Percentiles rank a stretch among this genome's conserved stretches.
These are phyloP conservation scores for Rallus crepitans DNA, from an alignment of 2,797 vertebrate species.

Conservation along the genomic window DNA sequence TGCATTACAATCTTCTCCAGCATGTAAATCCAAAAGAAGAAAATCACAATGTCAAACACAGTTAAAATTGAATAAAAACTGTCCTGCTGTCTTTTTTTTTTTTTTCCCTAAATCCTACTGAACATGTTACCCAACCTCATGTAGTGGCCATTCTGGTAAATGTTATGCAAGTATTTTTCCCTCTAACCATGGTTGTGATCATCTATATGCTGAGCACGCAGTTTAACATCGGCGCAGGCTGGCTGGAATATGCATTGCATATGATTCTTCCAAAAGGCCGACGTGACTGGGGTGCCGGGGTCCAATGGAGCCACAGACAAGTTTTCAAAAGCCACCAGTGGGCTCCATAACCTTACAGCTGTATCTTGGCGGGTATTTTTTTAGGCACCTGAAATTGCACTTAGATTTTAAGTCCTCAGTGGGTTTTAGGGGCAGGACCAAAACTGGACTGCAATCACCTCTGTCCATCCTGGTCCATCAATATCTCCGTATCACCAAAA, in stretches of 20 bases:
- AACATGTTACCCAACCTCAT: neutral
- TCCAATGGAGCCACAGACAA: neutral
- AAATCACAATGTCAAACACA: slow-evolving; percentile 5
- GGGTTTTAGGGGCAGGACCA: accelerated
- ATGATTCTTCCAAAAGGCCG: neutral
- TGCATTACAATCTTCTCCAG: neutral
- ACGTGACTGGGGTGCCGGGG: neutral
- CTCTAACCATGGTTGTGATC: neutral
- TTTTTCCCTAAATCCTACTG: neutral
- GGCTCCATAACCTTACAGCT: neutral
- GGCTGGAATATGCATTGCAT: neutral
- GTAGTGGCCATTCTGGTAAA: neutral
- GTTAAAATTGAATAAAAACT: neutral
- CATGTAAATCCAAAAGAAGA: slow-evolving; percentile 16
- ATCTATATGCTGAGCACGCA: neutral
- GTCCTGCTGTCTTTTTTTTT: neutral
- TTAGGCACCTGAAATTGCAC: neutral
- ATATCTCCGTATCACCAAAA: neutral
- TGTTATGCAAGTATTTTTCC: neutral
- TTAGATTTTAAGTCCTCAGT: neutral
- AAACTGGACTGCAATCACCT: accelerated
- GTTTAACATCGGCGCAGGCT: neutral
- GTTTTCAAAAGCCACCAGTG: neutral
- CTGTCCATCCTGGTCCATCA: neutral
- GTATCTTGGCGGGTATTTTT: neutral